Conservation (phyloP, 2,888 invertebrate species). For the Apoda limacodes region DNA sequence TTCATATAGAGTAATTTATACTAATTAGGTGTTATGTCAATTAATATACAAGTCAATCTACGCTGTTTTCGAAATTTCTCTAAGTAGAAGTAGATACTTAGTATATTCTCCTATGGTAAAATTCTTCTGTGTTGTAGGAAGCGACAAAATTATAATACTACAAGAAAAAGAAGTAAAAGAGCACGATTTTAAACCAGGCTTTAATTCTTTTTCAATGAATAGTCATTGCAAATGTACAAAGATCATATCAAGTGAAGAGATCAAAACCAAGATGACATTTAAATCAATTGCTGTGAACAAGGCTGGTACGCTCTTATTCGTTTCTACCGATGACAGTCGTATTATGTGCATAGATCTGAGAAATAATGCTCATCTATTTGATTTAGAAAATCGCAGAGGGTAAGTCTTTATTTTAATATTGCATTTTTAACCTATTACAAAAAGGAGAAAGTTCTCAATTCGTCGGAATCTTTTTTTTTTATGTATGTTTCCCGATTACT, state of each 20-base stretch:
- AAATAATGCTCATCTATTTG: conserved; percentile 40
- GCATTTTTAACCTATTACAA: no score
- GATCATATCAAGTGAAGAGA: conserved; percentile 34
- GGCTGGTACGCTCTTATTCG: conserved; percentile 47
- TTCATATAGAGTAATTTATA: no score
- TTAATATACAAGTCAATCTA: no score
- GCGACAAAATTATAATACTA: conserved; percentile 47
- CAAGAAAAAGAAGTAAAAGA: conserved; percentile 44
- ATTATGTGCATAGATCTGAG: conserved; percentile 52
- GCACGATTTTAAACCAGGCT: background rate
- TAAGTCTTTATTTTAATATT: conserved; percentile 26
- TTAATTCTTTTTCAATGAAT: no score
- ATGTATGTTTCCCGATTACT: no score
- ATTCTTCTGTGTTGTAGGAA: conserved; percentile 31
- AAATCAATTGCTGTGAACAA: conserved; percentile 48
- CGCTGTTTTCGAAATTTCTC: no score
- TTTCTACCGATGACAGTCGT: conserved; percentile 53
- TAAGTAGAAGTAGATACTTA: no score
- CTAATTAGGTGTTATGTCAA: no score
- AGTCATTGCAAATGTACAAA: conserved; percentile 31
- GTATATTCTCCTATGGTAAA: no score
- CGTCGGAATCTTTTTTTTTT: no score
- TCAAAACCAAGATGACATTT: conserved; percentile 43
- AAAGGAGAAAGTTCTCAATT: no score
- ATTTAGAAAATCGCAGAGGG: conserved; percentile 58